phyloP scores from a whole-genome alignment of 2,113 vertebrate species.

The Zootoca vivipara region DNA sequence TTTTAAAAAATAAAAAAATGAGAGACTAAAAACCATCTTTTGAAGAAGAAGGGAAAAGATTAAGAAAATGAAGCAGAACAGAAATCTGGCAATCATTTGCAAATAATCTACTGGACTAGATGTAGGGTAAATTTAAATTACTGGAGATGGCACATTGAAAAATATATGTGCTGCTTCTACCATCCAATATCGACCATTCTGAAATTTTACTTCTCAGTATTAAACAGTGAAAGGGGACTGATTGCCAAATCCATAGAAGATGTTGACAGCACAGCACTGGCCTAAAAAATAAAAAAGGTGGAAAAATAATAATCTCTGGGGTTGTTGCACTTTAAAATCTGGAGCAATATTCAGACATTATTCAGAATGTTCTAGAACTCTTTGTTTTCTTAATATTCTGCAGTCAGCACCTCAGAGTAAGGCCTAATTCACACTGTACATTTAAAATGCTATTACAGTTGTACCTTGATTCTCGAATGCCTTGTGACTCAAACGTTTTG shows the following conservation, averaged over 20 bases:
- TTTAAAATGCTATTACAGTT: too few relatives aligned
- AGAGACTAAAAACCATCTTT: slow-evolving; percentile 62
- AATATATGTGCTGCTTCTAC: background rate
- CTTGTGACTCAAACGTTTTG: too few relatives aligned
- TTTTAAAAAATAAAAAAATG: background rate
- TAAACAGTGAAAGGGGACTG: background rate
- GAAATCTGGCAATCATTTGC: slow-evolving; percentile 53
- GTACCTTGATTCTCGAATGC: too few relatives aligned
- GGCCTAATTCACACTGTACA: too few relatives aligned
- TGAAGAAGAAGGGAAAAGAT: background rate
- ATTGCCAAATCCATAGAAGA: background rate
- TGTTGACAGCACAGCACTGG: background rate
- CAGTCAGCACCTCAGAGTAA: background rate
- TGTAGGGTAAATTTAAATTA: slow-evolving; percentile 25
- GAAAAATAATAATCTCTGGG: background rate
- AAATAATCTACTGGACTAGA: slow-evolving; percentile 36
- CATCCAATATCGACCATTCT: background rate
- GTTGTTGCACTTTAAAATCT: background rate
- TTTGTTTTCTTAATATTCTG: background rate
- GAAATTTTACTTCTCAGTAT: background rate
- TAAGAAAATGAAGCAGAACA: slow-evolving; percentile 41
- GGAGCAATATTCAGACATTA: background rate
- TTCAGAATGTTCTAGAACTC: background rate
- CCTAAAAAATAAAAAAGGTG: background rate
- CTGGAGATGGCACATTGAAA: slow-evolving; percentile 27